phyloP scores from a whole-genome alignment of 2,797 vertebrate species.

The Buceros bicornis region DNA sequence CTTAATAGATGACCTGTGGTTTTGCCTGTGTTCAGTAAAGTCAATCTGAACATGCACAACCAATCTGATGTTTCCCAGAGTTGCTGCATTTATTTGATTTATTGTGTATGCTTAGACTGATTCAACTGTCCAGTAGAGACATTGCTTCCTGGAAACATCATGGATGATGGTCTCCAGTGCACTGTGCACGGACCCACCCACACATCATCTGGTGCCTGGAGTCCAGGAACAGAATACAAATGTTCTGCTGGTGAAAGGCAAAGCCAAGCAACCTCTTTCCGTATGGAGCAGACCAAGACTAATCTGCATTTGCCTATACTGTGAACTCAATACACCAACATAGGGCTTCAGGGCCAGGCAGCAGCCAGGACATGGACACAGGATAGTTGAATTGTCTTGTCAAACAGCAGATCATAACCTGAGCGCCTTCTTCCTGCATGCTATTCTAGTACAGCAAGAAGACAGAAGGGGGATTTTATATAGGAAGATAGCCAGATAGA shows the following conservation, averaged over 20 bases:
- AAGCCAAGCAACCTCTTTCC: neutral
- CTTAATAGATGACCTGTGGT: neutral
- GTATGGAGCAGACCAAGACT: neutral
- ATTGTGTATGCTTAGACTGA: neutral
- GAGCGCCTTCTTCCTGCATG: neutral
- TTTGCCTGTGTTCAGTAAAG: neutral
- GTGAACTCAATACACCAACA: neutral
- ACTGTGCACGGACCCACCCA: neutral
- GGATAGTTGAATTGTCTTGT: accelerated
- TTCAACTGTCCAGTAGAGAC: neutral
- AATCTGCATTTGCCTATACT: neutral
- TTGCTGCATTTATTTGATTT: neutral
- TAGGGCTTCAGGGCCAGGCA: neutral
- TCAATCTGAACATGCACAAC: neutral
- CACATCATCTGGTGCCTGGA: neutral
- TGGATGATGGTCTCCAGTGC: neutral
- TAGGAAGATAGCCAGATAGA: neutral
- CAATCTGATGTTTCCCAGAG: neutral
- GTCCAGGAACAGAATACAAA: neutral
- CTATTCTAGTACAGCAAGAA: neutral
- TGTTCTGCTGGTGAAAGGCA: neutral
- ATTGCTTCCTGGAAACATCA: neutral
- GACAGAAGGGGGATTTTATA: neutral
- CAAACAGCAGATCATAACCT: neutral
- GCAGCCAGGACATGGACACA: neutral